phyloP scores from a whole-genome alignment of 2,113 vertebrate genomes.

The Raja brachyura region DNA sequence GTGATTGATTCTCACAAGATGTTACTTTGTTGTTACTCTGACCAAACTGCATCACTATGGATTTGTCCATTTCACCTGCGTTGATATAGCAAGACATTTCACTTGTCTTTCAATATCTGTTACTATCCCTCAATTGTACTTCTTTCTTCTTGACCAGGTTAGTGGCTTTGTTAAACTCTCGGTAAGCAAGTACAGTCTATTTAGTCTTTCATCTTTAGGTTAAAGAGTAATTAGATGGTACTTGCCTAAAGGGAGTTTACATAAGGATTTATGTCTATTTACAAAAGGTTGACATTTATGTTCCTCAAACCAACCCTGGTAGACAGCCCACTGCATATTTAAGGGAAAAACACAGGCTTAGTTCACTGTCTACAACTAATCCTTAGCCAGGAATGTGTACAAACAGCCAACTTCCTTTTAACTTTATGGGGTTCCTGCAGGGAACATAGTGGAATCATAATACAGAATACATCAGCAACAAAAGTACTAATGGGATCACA shows the following conservation, averaged over 20 bases:
- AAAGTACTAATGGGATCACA: too few species aligned
- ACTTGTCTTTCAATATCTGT: background rate
- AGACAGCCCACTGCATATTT: background rate
- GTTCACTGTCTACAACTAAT: too few species aligned
- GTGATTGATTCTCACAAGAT: too few species aligned
- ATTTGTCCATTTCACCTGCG: background rate
- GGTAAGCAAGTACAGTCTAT: background rate
- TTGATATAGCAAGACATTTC: background rate
- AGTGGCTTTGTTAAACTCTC: background rate
- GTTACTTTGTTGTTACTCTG: too few species aligned
- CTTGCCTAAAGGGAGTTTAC: too few species aligned
- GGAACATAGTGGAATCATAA: background rate
- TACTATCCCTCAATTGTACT: background rate
- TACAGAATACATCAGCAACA: background rate
- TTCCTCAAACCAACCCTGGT: background rate
- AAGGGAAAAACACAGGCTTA: too few species aligned
- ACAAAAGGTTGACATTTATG: background rate
- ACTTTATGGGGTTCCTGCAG: background rate
- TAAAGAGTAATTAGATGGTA: too few species aligned
- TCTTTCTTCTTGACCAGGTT: background rate
- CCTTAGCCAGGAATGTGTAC: background rate
- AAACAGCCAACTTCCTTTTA: background rate
- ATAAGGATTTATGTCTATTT: background rate
- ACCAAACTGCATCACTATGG: background rate
- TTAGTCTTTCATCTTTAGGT: too few species aligned